phyloP scores from a whole-genome alignment of 2,888 invertebrate species.

The Notodonta ziczac region DNA sequence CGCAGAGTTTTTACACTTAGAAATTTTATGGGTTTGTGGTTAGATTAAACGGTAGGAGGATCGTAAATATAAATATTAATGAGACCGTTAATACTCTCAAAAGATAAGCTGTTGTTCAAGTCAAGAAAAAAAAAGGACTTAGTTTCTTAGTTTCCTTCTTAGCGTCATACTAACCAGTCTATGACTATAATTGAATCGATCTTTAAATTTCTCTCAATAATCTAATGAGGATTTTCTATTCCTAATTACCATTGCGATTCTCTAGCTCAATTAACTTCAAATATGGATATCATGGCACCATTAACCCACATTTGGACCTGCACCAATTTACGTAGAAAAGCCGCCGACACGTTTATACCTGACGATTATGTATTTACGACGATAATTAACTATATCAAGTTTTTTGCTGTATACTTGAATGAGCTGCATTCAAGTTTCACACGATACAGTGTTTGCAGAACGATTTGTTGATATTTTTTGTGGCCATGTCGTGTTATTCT shows the following conservation, averaged over 20 bases:
- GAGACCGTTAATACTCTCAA: too few species aligned
- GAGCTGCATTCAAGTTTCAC: background rate
- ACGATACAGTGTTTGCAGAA: background rate
- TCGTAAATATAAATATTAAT: too few species aligned
- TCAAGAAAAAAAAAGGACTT: too few species aligned
- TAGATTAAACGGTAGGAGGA: too few species aligned
- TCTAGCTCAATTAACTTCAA: background rate
- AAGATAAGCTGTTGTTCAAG: too few species aligned
- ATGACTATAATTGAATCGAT: too few species aligned
- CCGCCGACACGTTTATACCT: constrained; percentile 1
- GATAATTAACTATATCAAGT: constrained; percentile 7
- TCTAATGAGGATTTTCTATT: background rate
- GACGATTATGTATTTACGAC: constrained; percentile 4
- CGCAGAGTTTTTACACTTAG: too few species aligned
- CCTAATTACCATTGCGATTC: background rate
- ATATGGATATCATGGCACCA: constrained; percentile 1
- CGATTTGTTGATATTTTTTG: constrained; percentile 8
- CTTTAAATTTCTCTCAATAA: background rate
- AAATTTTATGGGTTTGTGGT: too few species aligned
- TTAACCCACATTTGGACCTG: background rate
- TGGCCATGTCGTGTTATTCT: background rate
- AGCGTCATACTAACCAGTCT: too few species aligned
- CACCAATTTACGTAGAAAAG: constrained; percentile 5
- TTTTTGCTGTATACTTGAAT: constrained; percentile 4
- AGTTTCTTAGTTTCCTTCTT: too few species aligned